phyloP scores from a whole-genome alignment of 2,113 vertebrate species.

The Romanogobio albipinnatus region DNA sequence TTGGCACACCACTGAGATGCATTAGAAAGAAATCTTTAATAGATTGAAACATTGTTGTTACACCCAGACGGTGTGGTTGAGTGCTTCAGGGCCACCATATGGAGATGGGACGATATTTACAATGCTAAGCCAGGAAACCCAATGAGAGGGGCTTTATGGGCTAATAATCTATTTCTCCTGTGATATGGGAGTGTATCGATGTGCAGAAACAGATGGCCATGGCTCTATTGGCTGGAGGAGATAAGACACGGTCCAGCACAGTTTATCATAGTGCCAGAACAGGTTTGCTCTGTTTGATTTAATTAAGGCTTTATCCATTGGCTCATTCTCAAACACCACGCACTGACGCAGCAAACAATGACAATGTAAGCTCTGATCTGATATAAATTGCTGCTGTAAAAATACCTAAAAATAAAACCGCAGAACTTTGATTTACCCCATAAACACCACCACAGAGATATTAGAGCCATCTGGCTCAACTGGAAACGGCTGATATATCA shows the following conservation, averaged over 20 bases:
- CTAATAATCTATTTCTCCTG: constrained; percentile 77
- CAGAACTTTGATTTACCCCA: not conserved
- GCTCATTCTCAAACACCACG: constrained; percentile 63
- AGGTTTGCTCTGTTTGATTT: constrained; percentile 79
- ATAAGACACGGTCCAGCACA: constrained; percentile 76
- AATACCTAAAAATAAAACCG: constrained; percentile 20
- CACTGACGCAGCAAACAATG: constrained; percentile 55
- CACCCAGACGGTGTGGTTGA: constrained; percentile 43
- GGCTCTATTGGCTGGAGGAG: constrained; percentile 75
- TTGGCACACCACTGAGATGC: constrained; percentile 22
- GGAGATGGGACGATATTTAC: constrained; percentile 65
- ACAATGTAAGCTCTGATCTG: constrained; percentile 32
- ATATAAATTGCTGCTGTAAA: constrained; percentile 38
- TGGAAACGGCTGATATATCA: constrained; percentile 11
- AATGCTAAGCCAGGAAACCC: constrained; percentile 61
- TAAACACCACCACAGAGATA: not conserved
- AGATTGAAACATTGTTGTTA: constrained; percentile 33
- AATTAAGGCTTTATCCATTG: constrained; percentile 79
- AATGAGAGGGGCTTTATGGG: constrained; percentile 65
- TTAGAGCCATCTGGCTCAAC: constrained; percentile 11
- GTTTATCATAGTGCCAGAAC: constrained; percentile 78
- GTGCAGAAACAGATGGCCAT: constrained; percentile 77
- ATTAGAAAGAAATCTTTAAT: constrained; percentile 6
- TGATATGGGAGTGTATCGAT: constrained; percentile 77
- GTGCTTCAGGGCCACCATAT: constrained; percentile 51